Percentiles rank a stretch among this genome's conserved stretches.
Conservation (phyloP, 2,888 invertebrate species). For the Lasioglossum oenotherae region DNA sequence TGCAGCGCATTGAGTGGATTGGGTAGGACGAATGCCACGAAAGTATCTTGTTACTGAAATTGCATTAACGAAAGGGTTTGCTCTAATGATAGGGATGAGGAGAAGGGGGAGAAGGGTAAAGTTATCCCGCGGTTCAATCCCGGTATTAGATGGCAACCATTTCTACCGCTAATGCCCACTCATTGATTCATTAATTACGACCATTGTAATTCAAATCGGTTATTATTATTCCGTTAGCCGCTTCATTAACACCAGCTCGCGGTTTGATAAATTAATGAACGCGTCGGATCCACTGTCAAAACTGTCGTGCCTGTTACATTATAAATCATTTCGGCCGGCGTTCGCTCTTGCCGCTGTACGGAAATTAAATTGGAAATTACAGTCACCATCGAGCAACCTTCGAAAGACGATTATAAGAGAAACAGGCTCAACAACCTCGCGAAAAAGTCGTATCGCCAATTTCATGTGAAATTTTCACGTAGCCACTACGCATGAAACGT, state of each 20-base stretch:
- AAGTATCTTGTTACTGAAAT: conserved; percentile 20
- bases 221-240: conserved; percentile 33
- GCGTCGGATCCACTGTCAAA: conserved; percentile 9
- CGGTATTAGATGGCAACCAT: background rate
- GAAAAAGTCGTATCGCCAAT: background rate
- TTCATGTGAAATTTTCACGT: background rate
- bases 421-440: background rate
- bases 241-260: conserved; percentile 26
- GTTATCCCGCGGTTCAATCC: background rate
- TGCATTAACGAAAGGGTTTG: background rate
- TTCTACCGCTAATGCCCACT: conserved; percentile 14
- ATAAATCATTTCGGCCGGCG: conserved; percentile 18
- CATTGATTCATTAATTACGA: conserved; percentile 31
- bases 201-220: conserved; percentile 31
- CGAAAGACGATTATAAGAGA: background rate
- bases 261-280: conserved; percentile 37
- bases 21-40: background rate
- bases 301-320: conserved; percentile 25
- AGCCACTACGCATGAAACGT: background rate
- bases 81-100: background rate
- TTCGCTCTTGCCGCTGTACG: background rate
- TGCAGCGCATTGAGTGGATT: background rate
- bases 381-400: background rate
- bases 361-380: conserved; percentile 12
- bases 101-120: background rate